A percentile compares a stretch with the other conserved stretches of the same genome.
phyloP scores from a whole-genome alignment of 1,140 invertebrate genomes.

The Penaeus japonicus region DNA sequence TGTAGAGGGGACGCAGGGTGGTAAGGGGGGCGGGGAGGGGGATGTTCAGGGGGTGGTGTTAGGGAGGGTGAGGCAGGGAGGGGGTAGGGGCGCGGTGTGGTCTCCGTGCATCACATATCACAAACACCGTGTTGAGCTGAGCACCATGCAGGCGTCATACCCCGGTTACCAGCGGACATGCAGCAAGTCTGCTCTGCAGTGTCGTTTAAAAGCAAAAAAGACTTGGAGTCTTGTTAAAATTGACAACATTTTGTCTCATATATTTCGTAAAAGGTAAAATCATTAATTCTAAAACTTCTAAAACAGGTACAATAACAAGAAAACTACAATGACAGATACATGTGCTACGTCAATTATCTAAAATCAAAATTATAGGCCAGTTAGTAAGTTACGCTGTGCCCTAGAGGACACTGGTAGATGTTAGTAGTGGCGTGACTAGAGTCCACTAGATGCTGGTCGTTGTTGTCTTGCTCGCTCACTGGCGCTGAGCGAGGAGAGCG shows the following conservation, averaged over 20 bases:
- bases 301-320: constrained; percentile 56
- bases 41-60: neutral
- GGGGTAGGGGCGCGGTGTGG: constrained; percentile 23
- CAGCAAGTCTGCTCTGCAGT: constrained; percentile 58
- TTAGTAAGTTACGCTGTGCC: constrained; percentile 58
- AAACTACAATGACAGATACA: constrained; percentile 56
- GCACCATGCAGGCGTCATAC: constrained; percentile 45
- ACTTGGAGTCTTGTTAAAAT: constrained; percentile 46
- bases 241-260: constrained; percentile 53
- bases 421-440: constrained; percentile 58
- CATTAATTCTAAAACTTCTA: constrained; percentile 56
- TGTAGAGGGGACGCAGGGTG: neutral
- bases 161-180: constrained; percentile 58
- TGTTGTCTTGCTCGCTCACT: constrained; percentile 35
- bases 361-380: constrained; percentile 53
- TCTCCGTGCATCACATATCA: constrained; percentile 57
- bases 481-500: constrained; percentile 31
- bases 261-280: constrained; percentile 51
- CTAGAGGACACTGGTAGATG: constrained; percentile 49
- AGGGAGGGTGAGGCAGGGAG: neutral
- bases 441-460: constrained; percentile 56
- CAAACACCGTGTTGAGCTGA: constrained; percentile 53
- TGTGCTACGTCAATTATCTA: constrained; percentile 54
- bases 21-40: neutral
- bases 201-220: constrained; percentile 55